Percentiles rank a stretch among this genome's conserved stretches.
Conservation (phyloP, 2,888 invertebrate genomes). For the Parochlus steinenii region DNA sequence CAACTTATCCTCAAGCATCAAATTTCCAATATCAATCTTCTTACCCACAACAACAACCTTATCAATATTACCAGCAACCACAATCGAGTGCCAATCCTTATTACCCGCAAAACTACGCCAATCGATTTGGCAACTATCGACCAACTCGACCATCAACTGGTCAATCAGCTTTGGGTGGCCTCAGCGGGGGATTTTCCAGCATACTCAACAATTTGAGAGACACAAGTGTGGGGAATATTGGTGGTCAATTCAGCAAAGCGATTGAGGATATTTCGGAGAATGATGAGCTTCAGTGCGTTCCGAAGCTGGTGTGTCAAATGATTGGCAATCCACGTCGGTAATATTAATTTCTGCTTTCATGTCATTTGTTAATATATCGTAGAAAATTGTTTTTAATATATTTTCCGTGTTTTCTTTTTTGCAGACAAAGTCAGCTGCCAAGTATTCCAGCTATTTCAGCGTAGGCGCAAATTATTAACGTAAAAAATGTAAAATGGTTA, state of each 20-base stretch:
- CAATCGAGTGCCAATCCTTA: conserved; percentile 1
- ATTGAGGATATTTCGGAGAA: conserved; percentile 45
- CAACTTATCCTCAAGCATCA: no score
- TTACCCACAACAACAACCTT: neutral
- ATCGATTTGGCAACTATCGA: conserved; percentile 10
- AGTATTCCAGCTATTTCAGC: conserved; percentile 28
- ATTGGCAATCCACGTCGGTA: conserved; percentile 36
- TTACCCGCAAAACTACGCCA: conserved; percentile 11
- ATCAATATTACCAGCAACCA: neutral
- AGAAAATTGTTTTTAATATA: no score
- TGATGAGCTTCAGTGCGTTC: conserved; percentile 66
- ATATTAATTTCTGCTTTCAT: conserved; percentile 24
- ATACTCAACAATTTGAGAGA: conserved; percentile 9
- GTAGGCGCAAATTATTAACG: conserved; percentile 20
- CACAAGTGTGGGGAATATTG: conserved; percentile 18
- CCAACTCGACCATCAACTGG: neutral
- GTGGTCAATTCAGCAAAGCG: conserved; percentile 30
- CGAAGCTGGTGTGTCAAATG: conserved; percentile 61
- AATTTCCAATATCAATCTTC: no score
- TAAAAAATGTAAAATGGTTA: conserved; percentile 2
- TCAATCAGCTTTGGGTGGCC: neutral
- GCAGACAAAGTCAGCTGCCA: conserved; percentile 17
- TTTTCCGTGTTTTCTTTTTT: no score
- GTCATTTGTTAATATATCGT: no score
- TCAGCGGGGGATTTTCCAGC: conserved; percentile 2